These are phyloP conservation scores for Distichodus sexfasciatus DNA, from an alignment of 2,797 vertebrate genomes.

Conservation along the genomic window DNA sequence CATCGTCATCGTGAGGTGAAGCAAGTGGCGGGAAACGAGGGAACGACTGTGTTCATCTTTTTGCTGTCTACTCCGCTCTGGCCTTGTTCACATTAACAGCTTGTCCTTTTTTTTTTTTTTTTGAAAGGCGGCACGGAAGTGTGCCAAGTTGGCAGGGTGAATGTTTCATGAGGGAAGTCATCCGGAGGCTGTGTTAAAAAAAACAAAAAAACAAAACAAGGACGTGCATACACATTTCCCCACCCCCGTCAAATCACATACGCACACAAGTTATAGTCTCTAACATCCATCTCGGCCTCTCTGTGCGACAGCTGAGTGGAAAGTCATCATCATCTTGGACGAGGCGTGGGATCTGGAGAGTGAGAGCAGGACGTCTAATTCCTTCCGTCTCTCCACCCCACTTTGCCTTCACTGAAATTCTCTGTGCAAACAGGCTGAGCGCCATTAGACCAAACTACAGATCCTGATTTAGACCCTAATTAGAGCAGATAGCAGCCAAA, in stretches of 20 bases:
- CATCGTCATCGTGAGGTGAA: background rate
- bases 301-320: slow-evolving; percentile 13
- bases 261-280: background rate
- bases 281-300: background rate
- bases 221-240: slow-evolving; percentile 19
- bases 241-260: too few species aligned
- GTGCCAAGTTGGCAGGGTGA: background rate
- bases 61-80: background rate
- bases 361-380: slow-evolving; percentile 8
- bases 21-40: background rate
- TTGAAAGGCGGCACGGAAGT: background rate
- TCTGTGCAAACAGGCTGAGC: slow-evolving; percentile 51
- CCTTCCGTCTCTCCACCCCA: slow-evolving; percentile 44
- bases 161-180: background rate
- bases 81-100: background rate
- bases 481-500: slow-evolving; percentile 55
- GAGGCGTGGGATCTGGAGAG: background rate
- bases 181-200: background rate
- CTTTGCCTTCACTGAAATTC: slow-evolving; percentile 41
- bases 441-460: slow-evolving; percentile 63
- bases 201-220: slow-evolving; percentile 17
- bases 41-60: background rate
- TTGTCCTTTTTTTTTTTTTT: too few species aligned
- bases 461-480: slow-evolving; percentile 62
- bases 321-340: slow-evolving; percentile 23